These are phyloP conservation scores for Pristionchus arcanus DNA, from an alignment of 2,888 invertebrate species.

Conservation along the genomic window DNA sequence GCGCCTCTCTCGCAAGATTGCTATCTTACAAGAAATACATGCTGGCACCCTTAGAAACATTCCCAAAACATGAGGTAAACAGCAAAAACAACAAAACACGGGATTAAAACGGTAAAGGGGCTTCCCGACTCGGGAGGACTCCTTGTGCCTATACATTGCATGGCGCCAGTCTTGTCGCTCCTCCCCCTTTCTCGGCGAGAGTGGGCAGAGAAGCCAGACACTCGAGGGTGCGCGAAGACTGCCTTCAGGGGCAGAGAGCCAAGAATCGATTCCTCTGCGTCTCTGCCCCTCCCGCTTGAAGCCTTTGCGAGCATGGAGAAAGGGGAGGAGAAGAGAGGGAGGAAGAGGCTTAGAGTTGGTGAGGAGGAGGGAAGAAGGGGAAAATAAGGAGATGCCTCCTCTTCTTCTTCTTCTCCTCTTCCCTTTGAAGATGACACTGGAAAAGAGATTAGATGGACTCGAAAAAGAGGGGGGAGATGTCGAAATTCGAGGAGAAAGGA, in stretches of 20 bases:
- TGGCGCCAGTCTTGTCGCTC: neutral
- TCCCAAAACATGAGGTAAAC: neutral
- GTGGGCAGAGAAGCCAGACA: slow-evolving; percentile 34
- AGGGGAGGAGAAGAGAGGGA: neutral
- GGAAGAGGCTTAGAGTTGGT: slow-evolving; percentile 17
- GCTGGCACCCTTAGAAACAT: neutral
- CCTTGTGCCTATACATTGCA: neutral
- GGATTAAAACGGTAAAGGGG: neutral
- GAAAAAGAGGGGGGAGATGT: neutral
- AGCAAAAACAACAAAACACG: neutral
- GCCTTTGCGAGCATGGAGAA: slow-evolving; percentile 29
- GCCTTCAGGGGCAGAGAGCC: neutral
- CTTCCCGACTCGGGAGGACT: neutral
- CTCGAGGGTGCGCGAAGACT: neutral
- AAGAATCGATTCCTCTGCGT: slow-evolving; percentile 44
- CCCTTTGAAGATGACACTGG: slow-evolving; percentile 18
- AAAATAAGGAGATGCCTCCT: slow-evolving; percentile 37
- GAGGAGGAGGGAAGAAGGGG: slow-evolving; percentile 20
- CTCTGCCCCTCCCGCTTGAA: slow-evolving; percentile 24
- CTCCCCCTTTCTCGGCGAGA: neutral
- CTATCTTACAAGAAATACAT: neutral
- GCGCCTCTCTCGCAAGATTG: neutral
- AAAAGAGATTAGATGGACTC: slow-evolving; percentile 30
- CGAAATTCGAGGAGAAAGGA: neutral
- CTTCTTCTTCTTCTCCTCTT: neutral